These are phyloP conservation scores for Phrynocephalus vlangalii DNA, from an alignment of 2,797 vertebrate genomes.

Conservation along the genomic window DNA sequence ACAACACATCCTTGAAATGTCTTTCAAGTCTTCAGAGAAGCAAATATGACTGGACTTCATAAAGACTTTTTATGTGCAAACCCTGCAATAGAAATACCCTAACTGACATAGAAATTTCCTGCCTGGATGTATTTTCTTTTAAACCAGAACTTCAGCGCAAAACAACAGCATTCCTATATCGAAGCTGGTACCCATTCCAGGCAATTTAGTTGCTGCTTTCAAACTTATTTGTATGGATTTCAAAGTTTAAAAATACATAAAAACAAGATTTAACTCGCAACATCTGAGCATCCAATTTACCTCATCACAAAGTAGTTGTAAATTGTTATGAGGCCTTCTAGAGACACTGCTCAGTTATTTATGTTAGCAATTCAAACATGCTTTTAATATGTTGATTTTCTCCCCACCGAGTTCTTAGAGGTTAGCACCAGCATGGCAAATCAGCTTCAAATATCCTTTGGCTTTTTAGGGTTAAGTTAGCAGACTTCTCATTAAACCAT, in stretches of 20 bases:
- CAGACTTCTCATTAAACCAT: conserved; percentile 7
- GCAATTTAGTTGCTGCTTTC: background rate
- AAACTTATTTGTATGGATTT: background rate
- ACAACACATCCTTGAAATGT: background rate
- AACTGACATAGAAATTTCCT: conserved; percentile 19
- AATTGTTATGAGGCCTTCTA: background rate
- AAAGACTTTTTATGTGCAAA: conserved; percentile 11
- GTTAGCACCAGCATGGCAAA: background rate
- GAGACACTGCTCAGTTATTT: background rate
- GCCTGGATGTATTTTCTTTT: conserved; percentile 9
- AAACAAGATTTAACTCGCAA: background rate
- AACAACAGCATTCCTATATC: background rate
- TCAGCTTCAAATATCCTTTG: background rate
- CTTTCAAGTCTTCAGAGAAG: background rate
- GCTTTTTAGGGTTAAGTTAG: conserved; percentile 10
- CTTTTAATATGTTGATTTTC: conserved; percentile 5
- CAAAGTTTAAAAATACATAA: background rate
- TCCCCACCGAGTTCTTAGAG: background rate
- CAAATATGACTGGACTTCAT: conserved; percentile 20
- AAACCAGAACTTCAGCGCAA: conserved; percentile 8
- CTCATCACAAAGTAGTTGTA: background rate
- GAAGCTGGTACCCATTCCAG: conserved; percentile 9
- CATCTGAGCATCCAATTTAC: conserved; percentile 8
- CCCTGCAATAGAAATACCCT: background rate
- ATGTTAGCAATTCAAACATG: background rate